Evolutionary conservation across 2,797 vertebrate species (phyloP).

Genomic region (Mormyrus hasselquistii): DNA sequence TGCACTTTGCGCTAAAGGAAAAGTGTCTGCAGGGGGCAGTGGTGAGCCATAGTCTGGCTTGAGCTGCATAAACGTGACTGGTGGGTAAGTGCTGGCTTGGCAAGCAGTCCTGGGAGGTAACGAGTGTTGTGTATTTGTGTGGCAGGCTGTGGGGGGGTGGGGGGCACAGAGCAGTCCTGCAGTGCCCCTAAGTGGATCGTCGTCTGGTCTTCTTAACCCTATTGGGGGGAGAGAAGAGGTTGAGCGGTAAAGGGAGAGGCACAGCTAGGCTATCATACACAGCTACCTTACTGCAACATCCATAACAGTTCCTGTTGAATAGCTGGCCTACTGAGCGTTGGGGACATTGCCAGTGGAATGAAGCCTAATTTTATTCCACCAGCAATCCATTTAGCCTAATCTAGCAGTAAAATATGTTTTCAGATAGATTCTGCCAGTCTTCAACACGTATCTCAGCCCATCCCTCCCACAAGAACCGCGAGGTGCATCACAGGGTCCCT

Average conservation of each 20-base stretch:
- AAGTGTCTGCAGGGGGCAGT: conserved; percentile 14
- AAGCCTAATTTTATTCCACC: neutral
- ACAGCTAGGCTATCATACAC: neutral
- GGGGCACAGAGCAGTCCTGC: conserved; percentile 9
- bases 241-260: neutral
- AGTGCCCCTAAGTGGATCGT: conserved; percentile 51
- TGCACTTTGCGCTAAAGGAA: conserved; percentile 35
- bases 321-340: neutral
- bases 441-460: neutral
- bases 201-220: conserved; percentile 69
- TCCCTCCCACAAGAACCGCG: neutral
- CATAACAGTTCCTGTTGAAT: neutral
- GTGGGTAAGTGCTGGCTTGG: conserved; percentile 60
- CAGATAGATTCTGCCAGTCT: neutral
- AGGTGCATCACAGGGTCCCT: neutral
- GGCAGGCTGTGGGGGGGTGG: conserved; percentile 13
- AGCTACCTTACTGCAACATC: neutral
- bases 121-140: conserved; percentile 49
- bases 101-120: conserved; percentile 54
- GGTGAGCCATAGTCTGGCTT: conserved; percentile 21
- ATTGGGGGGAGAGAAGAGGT: conserved; percentile 19
- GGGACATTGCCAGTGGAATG: neutral
- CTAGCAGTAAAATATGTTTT: neutral
- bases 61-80: conserved; percentile 26
- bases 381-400: neutral